Percentiles rank a stretch among this genome's conserved stretches.
phyloP scores from a whole-genome alignment of 1,140 invertebrate genomes.

The Dinothrombium tinctorium region DNA sequence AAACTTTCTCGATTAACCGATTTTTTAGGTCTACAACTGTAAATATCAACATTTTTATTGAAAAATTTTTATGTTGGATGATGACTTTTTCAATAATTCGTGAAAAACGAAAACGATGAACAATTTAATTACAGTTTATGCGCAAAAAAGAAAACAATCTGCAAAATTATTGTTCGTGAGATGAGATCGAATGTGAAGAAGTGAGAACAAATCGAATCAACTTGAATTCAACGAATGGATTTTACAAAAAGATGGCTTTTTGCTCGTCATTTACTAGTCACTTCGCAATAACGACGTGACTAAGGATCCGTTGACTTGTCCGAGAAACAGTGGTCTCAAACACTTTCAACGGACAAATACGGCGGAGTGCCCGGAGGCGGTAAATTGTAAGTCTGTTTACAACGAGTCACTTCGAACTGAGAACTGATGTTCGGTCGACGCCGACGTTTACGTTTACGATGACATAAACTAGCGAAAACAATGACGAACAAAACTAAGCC shows the following conservation, averaged over 20 bases:
- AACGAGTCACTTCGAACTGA: neutral
- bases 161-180: neutral
- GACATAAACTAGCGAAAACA: neutral
- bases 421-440: neutral
- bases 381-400: neutral
- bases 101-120: no score
- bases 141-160: no score
- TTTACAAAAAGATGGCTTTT: no score
- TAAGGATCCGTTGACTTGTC: no score
- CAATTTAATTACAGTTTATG: no score
- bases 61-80: no score
- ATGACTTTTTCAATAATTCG: no score
- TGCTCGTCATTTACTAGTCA: no score
- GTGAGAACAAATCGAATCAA: neutral
- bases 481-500: neutral
- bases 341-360: conserved; percentile 1
- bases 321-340: neutral
- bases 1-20: no score
- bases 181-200: neutral
- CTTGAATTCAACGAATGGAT: neutral
- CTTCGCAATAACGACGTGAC: no score
- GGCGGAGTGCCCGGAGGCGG: neutral
- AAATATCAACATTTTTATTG: no score
- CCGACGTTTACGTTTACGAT: conserved; percentile 1
- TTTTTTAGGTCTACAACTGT: no score